Base-by-base conservation (phyloP, 2,888 invertebrate genomes). In the Ormia ochracea region DNA sequence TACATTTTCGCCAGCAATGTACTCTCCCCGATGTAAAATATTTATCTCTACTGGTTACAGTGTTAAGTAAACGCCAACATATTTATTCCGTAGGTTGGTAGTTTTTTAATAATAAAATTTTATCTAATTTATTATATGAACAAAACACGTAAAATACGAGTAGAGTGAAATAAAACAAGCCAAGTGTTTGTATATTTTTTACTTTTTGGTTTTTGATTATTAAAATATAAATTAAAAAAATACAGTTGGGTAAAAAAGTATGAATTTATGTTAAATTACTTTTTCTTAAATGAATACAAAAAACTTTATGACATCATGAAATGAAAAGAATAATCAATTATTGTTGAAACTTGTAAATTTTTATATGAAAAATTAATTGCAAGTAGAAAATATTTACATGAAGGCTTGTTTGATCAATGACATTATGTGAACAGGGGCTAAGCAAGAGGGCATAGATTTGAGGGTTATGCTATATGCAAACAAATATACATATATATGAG, bases 91-190 rank as follows among this genome's bases (percentile, higher is more conserved):
- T 65, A 43, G 52, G 19, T 78, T 73, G 72, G 28, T 61, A 31
- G 9, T 66, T 72, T 75, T 80, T 56, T 52, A 56, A 69, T 66
- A 66, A 76, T 66, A 45, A 61, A 54, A 23, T 73, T 78, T 69
- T 73, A 69, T 78, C 73, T 69, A 69, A 74, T 74, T 78, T 78
- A 78, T 78, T 69, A 58, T 58, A 69, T 12, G 17, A 45, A 68
- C 23, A 68, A 66, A 56, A 21, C 31, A 28, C 4, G 54, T 14
- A 33, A 36, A 36, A 36, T n/a, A n/a, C n/a, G n/a, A 52, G 63
- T 54, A 50, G 7, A n/a, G n/a, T n/a, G 36, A 38, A 45, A 33
- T 36, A 56, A 21, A 21, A 19, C 10, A 36, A 66, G 6, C 12
- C 3, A 26, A 65, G 70, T 59, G 38, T 59, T 59, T 52, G 56